These are phyloP conservation scores for Eurystomus gularis DNA, from an alignment of 2,113 vertebrate genomes.

Conservation along the genomic window DNA sequence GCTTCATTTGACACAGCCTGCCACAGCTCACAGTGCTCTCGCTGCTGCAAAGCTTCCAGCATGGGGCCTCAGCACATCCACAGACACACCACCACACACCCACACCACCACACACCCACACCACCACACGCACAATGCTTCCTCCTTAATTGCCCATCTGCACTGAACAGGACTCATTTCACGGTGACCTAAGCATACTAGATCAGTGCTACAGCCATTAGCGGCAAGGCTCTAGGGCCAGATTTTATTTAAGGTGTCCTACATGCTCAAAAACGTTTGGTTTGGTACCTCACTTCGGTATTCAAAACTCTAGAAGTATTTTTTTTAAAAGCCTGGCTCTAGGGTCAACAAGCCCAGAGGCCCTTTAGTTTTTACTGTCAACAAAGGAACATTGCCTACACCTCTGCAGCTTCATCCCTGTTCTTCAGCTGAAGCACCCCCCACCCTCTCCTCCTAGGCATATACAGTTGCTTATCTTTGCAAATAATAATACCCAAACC, in stretches of 20 bases:
- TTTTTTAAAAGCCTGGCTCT: neutral
- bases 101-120: neutral
- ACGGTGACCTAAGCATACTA: neutral
- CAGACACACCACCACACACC: neutral
- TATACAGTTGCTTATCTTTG: neutral
- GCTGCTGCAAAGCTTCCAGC: neutral
- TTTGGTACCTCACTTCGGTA: neutral
- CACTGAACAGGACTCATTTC: neutral
- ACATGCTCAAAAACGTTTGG: neutral
- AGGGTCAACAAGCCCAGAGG: neutral
- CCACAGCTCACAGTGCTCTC: neutral
- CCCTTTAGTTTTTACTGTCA: neutral
- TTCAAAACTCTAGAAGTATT: neutral
- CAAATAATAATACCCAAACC: neutral
- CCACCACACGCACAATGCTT: neutral
- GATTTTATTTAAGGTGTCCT: neutral
- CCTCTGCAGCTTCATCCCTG: neutral
- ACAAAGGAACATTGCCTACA: neutral
- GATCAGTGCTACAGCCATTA: neutral
- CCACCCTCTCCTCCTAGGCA: neutral
- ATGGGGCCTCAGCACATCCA: neutral
- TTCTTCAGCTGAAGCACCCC: neutral
- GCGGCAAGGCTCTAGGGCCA: fast-evolving
- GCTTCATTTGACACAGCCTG: neutral
- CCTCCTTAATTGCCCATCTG: neutral